Evolutionary conservation across 2,888 invertebrate species (phyloP).

Genomic region (Leptinotarsa rubiginosa): DNA sequence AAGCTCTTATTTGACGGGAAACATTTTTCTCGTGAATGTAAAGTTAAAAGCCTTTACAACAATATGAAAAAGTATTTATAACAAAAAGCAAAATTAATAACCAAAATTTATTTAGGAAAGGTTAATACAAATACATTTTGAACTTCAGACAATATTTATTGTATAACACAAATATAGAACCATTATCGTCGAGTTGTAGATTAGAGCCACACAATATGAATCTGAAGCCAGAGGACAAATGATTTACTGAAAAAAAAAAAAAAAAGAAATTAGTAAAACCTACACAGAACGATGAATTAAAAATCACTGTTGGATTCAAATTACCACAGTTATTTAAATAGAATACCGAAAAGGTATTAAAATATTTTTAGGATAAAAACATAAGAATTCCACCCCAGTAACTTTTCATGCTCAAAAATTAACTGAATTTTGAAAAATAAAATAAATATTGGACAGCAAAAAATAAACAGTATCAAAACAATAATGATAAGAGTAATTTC

Average conservation of each 20-base stretch:
- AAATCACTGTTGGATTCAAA: constrained; percentile 7
- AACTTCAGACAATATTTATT: constrained; percentile 36
- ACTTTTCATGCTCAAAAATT: too few relatives aligned
- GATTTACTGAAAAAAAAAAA: constrained; percentile 52
- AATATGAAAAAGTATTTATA: not conserved
- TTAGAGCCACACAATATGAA: constrained; percentile 49
- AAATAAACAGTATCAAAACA: too few relatives aligned
- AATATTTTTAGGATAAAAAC: not conserved
- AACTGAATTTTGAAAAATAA: too few relatives aligned
- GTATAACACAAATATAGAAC: constrained; percentile 41
- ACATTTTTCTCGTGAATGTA: too few relatives aligned
- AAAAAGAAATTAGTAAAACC: constrained; percentile 22
- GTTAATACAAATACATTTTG: constrained; percentile 29
- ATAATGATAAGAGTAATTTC: too few relatives aligned
- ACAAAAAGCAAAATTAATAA: not conserved
- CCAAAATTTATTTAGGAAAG: constrained; percentile 16
- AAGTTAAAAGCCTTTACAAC: not conserved
- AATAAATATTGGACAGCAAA: too few relatives aligned
- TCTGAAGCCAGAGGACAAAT: constrained; percentile 25
- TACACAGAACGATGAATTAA: not conserved
- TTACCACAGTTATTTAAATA: not conserved
- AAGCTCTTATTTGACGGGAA: too few relatives aligned
- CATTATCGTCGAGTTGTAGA: constrained; percentile 33
- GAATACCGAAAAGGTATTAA: not conserved
- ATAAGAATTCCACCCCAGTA: too few relatives aligned